Evolutionary conservation across 2,797 vertebrate genomes (phyloP).

Genomic region (Falco peregrinus): DNA sequence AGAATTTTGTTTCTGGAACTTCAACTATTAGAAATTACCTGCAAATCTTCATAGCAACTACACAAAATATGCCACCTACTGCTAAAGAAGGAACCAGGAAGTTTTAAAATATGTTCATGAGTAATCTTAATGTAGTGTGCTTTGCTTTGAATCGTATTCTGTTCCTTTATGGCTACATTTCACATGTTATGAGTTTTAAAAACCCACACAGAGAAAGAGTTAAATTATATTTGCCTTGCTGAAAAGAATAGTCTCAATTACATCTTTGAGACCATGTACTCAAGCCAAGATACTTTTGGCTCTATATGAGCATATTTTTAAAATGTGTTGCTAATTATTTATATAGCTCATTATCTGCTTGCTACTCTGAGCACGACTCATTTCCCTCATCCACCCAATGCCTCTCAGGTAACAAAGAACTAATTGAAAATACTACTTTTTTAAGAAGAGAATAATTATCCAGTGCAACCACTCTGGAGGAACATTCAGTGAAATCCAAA

Average conservation of each 20-base stretch:
- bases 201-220: background rate
- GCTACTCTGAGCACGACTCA: background rate
- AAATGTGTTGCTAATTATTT: background rate
- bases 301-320: background rate
- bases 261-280: background rate
- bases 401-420: background rate
- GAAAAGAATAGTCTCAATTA: background rate
- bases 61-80: background rate
- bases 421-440: background rate
- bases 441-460: background rate
- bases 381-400: background rate
- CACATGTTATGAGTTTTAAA: background rate
- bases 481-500: background rate
- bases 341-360: background rate
- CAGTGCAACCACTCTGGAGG: background rate
- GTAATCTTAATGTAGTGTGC: background rate
- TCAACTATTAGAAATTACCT: background rate
- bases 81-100: background rate
- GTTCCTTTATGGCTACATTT: background rate
- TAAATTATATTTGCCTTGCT: background rate
- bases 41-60: background rate
- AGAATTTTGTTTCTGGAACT: background rate
- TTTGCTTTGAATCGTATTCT: background rate
- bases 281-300: background rate
- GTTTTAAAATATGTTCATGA: background rate